Conservation (phyloP, 2,113 vertebrate species). For the Prietella phreatophila region DNA sequence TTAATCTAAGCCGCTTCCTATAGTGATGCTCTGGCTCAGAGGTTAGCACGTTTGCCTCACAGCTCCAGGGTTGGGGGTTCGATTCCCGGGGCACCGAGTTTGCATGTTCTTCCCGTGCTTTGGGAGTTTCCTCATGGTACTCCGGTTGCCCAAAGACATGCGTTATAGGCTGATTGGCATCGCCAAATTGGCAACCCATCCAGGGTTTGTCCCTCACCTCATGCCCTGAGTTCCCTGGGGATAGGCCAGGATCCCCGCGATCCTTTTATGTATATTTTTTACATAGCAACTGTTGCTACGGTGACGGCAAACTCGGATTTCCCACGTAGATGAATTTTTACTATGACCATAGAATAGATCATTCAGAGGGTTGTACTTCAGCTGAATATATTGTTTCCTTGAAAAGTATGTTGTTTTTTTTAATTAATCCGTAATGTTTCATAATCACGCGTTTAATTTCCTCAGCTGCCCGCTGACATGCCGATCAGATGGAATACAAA, state of each 20-base stretch:
- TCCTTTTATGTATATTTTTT: too few species aligned
- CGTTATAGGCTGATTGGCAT: too few species aligned
- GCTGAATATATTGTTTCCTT: neutral
- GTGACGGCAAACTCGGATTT: neutral
- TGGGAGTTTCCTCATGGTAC: too few species aligned
- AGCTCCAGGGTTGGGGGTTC: too few species aligned
- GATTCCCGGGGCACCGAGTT: too few species aligned
- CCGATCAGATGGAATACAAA: conserved; percentile 90
- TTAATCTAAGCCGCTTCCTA: neutral
- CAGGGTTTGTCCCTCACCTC: too few species aligned
- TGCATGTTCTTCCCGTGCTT: too few species aligned
- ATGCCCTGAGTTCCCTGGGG: too few species aligned
- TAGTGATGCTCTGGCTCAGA: neutral
- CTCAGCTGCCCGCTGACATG: conserved; percentile 81
- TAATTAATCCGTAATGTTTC: neutral
- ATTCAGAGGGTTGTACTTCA: neutral
- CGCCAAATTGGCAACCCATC: too few species aligned
- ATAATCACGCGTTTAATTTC: neutral
- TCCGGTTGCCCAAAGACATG: too few species aligned
- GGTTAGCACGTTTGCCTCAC: too few species aligned
- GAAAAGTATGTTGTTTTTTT: neutral
- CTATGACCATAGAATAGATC: neutral
- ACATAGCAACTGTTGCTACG: neutral
- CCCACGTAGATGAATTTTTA: neutral
- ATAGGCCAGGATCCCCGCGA: too few species aligned